Percentiles rank a stretch among this genome's conserved stretches.
Evolutionary conservation across 2,888 invertebrate genomes (phyloP).

Genomic region (Leptinotarsa haldemani): DNA sequence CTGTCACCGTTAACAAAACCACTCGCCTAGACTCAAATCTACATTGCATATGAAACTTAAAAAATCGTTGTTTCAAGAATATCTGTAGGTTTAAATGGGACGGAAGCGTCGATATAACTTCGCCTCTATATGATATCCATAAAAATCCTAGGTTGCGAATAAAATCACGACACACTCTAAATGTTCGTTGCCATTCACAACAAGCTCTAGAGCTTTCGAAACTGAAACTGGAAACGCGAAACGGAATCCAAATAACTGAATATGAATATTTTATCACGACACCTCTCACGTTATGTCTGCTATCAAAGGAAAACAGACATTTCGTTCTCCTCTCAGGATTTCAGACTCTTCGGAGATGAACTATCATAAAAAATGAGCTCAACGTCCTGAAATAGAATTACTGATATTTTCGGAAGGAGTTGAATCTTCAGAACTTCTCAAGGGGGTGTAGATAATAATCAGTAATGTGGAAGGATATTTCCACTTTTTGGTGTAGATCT

Average conservation of each 20-base stretch:
- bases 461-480: too few species aligned
- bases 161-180: background rate
- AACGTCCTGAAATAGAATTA: constrained; percentile 11
- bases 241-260: constrained; percentile 11
- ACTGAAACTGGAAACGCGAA: constrained; percentile 9
- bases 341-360: constrained; percentile 10
- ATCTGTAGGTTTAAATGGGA: background rate
- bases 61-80: too few species aligned
- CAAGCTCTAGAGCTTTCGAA: constrained; percentile 3
- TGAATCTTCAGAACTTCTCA: background rate
- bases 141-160: background rate
- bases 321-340: constrained; percentile 2
- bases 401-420: background rate
- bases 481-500: too few species aligned
- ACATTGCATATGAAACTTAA: too few species aligned
- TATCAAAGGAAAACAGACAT: constrained; percentile 14
- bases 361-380: constrained; percentile 8
- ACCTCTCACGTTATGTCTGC: constrained; percentile 15
- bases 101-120: background rate
- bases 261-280: constrained; percentile 17
- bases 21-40: too few species aligned
- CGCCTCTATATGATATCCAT: background rate
- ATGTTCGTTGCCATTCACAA: background rate
- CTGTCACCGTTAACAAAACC: too few species aligned
- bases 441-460: background rate